phyloP scores from a whole-genome alignment of 2,888 invertebrate genomes.

The Eristalis pertinax region DNA sequence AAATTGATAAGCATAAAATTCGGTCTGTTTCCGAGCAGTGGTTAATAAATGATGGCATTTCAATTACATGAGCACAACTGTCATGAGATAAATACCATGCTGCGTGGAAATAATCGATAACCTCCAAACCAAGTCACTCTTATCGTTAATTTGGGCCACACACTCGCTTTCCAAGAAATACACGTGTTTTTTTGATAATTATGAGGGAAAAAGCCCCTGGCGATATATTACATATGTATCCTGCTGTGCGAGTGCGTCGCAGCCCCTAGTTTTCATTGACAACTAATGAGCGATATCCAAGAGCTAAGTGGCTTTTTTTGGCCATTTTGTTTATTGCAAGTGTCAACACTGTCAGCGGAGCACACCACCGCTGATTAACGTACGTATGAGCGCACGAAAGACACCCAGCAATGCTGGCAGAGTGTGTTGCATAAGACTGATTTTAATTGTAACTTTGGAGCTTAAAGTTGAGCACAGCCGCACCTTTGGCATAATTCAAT shows the following conservation, averaged over 20 bases:
- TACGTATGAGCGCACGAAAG: neutral
- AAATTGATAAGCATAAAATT: slow-evolving; percentile 27
- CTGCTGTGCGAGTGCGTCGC: slow-evolving; percentile 44
- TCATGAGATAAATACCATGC: slow-evolving; percentile 6
- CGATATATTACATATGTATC: too few species aligned
- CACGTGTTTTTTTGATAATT: slow-evolving; percentile 28
- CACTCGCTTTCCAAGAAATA: slow-evolving; percentile 10
- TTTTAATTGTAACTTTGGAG: neutral
- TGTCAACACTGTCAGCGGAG: neutral
- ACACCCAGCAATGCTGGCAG: neutral
- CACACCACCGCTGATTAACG: neutral
- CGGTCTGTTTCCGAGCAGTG: neutral
- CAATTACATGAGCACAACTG: slow-evolving; percentile 15
- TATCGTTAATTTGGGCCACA: slow-evolving; percentile 12
- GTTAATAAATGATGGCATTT: slow-evolving; percentile 53
- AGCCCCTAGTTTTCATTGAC: slow-evolving; percentile 46
- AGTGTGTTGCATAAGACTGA: neutral
- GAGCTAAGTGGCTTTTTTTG: slow-evolving; percentile 26
- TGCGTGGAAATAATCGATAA: neutral
- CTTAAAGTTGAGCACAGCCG: neutral
- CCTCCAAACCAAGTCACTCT: slow-evolving; percentile 29
- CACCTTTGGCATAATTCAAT: neutral
- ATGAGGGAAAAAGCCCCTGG: slow-evolving; percentile 28
- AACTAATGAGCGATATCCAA: slow-evolving; percentile 28
- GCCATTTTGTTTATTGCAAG: slow-evolving; percentile 29